Base-by-base conservation (phyloP, 2,888 invertebrate species). In the Hirtodrosophila duncani region DNA sequence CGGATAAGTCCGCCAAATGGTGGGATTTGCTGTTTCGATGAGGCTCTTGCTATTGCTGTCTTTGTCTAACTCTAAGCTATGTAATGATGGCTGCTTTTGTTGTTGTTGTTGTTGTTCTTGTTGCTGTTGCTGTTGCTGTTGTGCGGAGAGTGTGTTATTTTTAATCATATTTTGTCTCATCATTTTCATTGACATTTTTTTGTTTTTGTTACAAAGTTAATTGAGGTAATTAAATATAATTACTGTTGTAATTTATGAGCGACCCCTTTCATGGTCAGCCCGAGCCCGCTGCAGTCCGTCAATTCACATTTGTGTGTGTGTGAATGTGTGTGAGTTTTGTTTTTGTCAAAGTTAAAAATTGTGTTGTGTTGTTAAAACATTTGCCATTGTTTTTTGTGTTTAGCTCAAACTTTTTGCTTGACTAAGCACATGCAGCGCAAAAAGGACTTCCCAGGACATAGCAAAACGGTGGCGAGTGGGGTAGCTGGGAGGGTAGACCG, bases 131-230 rank as follows among this genome's bases (percentile, higher is more conserved):
- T 53, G 37, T 21, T 29, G 13, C 18, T 10, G 11, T 34, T 2
- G 10, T 3, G 17, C 6, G 34, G 34, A 6, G 14, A 61, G 31
- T 62, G 56, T 51, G 50, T 67, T 52, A 46, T 58, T 68, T 71
- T 59, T 80, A 65, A 72, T 72, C 70, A 67, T 62, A 61, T 77
- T 77, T 71, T 59, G 67, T 79, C 80, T 77, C 75, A 77, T 77
- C 72, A 62, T 79, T 75, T 72, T 63, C 72, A 75, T 77, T 77
- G 75, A 77, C 79, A 77, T 77, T 77, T 63, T 70, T 79, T 77
- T 77, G 75, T 79, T 77, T 79, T 77, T 77, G 79, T 79, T 70
- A 79, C 77, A 72, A 60, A 79, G 77, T 65, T 71, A 78, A 78
- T 78, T 80, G 78, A 56, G 36, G 74, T 71, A 64, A 78, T 78